A percentile compares a stretch with the other conserved stretches of the same genome.
Conservation (phyloP, 2,888 invertebrate species). For the Xestia rhomboidea region DNA sequence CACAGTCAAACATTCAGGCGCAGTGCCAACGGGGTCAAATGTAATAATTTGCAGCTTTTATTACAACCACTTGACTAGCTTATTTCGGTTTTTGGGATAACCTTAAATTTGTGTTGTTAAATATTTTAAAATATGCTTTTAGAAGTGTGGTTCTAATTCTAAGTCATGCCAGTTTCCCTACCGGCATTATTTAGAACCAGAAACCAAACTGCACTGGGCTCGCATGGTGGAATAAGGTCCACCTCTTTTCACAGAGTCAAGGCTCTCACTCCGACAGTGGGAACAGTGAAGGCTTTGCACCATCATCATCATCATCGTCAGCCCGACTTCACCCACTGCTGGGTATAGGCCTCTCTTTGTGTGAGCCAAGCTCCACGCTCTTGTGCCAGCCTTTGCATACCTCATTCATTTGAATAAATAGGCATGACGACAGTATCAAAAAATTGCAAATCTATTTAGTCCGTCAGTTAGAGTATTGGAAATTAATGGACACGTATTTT, state of each 20-base stretch:
- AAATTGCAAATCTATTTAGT: no score
- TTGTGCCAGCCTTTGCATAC: no score
- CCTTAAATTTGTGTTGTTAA: not conserved
- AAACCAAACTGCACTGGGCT: not conserved
- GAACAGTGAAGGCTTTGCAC: not conserved
- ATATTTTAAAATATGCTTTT: not conserved
- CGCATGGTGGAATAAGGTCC: not conserved
- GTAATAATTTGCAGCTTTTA: constrained; percentile 39
- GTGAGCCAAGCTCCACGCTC: no score
- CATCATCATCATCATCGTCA: no score
- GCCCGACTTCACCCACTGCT: no score
- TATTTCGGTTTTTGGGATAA: constrained; percentile 29
- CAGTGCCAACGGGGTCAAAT: constrained; percentile 57
- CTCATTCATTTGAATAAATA: no score
- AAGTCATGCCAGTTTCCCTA: no score
- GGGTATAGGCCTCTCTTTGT: no score
- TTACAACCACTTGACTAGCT: constrained; percentile 13
- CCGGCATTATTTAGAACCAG: no score
- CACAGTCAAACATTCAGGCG: constrained; percentile 54
- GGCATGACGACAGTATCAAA: no score
- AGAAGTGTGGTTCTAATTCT: not conserved
- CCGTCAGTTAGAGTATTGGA: no score
- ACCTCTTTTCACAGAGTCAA: not conserved
- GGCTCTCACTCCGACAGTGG: not conserved
- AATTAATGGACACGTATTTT: no score